These are phyloP conservation scores for Bujurquina vittata DNA, from an alignment of 2,113 vertebrate genomes.

Conservation along the genomic window DNA sequence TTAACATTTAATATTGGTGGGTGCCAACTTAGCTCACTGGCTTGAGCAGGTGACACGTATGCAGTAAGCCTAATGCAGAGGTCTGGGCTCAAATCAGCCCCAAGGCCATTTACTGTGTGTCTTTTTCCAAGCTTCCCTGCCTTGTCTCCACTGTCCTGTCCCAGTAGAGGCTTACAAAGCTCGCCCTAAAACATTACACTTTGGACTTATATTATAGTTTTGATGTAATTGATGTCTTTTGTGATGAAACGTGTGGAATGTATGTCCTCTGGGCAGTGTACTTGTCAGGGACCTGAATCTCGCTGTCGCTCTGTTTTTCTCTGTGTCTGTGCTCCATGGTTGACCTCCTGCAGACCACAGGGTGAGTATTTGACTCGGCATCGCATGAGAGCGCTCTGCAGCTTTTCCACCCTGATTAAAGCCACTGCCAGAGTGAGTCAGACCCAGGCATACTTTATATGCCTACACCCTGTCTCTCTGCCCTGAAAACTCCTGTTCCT, in stretches of 20 bases:
- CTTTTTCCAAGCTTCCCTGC: background rate
- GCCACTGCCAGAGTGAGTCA: constrained; percentile 70
- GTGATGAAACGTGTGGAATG: constrained; percentile 43
- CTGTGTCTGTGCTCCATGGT: constrained; percentile 27
- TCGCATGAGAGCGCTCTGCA: constrained; percentile 58
- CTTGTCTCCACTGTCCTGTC: background rate
- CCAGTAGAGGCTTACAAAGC: background rate
- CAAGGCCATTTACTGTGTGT: background rate
- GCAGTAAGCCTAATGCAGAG: background rate
- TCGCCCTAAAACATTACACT: background rate
- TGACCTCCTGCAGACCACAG: constrained; percentile 64
- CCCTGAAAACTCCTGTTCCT: constrained; percentile 29
- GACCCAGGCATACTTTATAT: constrained; percentile 47
- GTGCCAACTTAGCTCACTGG: background rate
- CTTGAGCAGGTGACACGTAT: background rate
- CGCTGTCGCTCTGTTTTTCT: background rate
- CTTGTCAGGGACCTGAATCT: constrained; percentile 47
- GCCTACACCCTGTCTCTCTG: constrained; percentile 47
- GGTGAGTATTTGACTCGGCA: constrained; percentile 64
- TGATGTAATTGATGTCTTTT: constrained; percentile 38
- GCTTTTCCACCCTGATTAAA: constrained; percentile 71
- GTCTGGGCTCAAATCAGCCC: background rate
- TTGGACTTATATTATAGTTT: background rate
- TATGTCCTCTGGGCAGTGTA: constrained; percentile 35
- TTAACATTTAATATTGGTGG: constrained; percentile 6